phyloP scores from a whole-genome alignment of 1,140 invertebrate species.

The Teleopsis dalmanni region DNA sequence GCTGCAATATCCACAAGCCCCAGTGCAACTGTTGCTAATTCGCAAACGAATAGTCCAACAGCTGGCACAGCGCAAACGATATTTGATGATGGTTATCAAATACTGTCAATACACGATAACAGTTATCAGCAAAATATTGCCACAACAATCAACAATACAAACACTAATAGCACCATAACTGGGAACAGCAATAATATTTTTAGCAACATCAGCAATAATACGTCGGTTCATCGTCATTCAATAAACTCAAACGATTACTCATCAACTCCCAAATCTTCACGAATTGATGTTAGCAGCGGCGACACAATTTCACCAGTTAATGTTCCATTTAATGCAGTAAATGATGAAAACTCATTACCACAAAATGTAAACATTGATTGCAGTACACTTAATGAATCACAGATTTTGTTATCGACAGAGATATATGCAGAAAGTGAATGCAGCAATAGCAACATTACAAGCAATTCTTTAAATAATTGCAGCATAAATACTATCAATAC shows the following conservation, averaged over 20 bases:
- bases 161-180: conserved; percentile 2
- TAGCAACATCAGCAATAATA: not conserved
- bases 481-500: not conserved
- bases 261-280: conserved; percentile 31
- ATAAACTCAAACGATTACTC: conserved; percentile 35
- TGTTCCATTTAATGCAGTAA: not conserved
- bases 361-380: conserved; percentile 11
- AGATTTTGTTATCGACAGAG: not conserved
- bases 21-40: conserved; percentile 5
- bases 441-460: not conserved
- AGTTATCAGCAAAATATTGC: conserved; percentile 1
- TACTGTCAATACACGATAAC: conserved; percentile 6
- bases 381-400: conserved; percentile 13
- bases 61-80: not conserved
- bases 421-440: not conserved
- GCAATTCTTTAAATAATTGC: not conserved
- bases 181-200: not conserved
- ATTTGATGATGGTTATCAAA: conserved; percentile 18
- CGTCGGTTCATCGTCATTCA: conserved; percentile 27
- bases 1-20: conserved; percentile 16
- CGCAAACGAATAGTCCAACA: conserved; percentile 7
- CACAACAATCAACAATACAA: not conserved
- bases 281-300: not conserved
- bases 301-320: conserved; percentile 6
- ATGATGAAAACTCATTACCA: conserved; percentile 8